Evolutionary conservation across 2,113 vertebrate species (phyloP).

Genomic region (Fulmarus glacialis): DNA sequence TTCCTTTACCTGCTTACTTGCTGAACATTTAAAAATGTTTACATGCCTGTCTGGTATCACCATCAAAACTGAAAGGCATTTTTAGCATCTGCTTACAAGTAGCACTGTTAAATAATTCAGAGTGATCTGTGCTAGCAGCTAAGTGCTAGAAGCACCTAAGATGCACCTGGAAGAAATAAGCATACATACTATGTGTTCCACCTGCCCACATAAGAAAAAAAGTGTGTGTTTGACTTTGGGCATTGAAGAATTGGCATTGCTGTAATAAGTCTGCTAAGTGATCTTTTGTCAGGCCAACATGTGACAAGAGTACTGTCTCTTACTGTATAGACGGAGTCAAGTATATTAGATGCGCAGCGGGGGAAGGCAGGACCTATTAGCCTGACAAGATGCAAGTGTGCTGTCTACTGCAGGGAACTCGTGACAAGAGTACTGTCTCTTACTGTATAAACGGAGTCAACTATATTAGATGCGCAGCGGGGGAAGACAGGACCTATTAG

Average conservation of each 20-base stretch:
- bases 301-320: neutral
- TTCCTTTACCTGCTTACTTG: neutral
- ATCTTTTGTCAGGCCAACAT: neutral
- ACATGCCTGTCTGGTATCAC: neutral
- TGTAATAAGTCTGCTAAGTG: neutral
- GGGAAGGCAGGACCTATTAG: neutral
- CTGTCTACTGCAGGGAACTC: neutral
- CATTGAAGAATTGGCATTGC: neutral
- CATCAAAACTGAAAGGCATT: neutral
- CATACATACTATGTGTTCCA: neutral
- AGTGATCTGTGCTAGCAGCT: neutral
- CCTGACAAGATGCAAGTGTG: neutral
- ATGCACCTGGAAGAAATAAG: neutral
- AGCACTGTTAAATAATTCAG: neutral
- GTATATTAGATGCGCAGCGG: rapidly evolving
- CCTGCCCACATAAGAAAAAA: neutral
- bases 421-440: neutral
- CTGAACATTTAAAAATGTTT: neutral
- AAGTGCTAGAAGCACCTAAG: neutral
- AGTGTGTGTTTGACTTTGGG: neutral
- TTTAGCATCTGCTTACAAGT: neutral
- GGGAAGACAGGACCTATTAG: neutral
- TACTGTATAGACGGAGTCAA: neutral
- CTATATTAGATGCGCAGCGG: rapidly evolving
- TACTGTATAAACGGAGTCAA: neutral